Conservation (phyloP, 2,797 vertebrate species). For the Gymnodraco acuticeps region DNA sequence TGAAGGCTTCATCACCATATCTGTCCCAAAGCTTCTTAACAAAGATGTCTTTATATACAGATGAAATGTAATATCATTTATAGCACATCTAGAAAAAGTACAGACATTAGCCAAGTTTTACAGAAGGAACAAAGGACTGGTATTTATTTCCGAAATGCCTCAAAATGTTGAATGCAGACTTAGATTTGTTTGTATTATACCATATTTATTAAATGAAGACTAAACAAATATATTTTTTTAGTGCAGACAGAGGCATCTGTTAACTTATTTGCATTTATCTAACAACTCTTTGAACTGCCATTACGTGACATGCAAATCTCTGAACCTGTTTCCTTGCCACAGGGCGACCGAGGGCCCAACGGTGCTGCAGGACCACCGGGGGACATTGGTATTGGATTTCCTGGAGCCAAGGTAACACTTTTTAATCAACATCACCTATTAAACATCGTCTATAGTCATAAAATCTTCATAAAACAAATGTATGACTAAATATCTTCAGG, state of each 20-base stretch:
- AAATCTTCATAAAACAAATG: rapidly evolving
- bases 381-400: slow-evolving; percentile 80
- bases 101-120: slow-evolving; percentile 22
- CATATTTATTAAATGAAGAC: not conserved
- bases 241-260: not conserved
- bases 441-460: not conserved
- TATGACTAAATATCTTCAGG: not conserved
- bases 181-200: slow-evolving; percentile 2
- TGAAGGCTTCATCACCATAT: slow-evolving; percentile 32
- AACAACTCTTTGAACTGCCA: not conserved
- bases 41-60: slow-evolving; percentile 67
- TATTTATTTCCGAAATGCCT: slow-evolving; percentile 42
- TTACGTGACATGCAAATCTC: not conserved
- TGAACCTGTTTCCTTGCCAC: slow-evolving; percentile 26
- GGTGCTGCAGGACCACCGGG: slow-evolving; percentile 85
- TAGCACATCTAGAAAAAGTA: slow-evolving; percentile 24
- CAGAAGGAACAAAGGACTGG: slow-evolving; percentile 31
- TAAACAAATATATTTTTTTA: not conserved
- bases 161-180: slow-evolving; percentile 18
- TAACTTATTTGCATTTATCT: not conserved
- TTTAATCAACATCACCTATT: not conserved
- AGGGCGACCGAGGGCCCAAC: slow-evolving; percentile 87
- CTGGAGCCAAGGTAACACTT: slow-evolving; percentile 80
- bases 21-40: slow-evolving; percentile 29
- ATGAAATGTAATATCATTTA: slow-evolving; percentile 43